A percentile compares a stretch with the other conserved stretches of the same genome.
These are phyloP conservation scores for Drosophila colorata DNA, from an alignment of 2,888 invertebrate species.

Conservation along the genomic window DNA sequence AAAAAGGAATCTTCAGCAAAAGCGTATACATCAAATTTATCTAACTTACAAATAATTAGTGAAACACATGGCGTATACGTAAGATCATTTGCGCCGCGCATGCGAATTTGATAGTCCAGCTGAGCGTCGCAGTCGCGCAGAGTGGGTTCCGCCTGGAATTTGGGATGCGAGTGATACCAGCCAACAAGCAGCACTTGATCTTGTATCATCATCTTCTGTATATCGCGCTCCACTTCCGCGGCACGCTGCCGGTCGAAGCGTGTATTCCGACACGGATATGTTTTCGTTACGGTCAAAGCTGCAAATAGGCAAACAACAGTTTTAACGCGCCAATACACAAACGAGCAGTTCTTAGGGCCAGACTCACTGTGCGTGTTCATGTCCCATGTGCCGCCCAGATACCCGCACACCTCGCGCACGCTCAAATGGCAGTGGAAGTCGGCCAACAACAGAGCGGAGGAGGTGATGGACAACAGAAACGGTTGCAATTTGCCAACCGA, in stretches of 20 bases:
- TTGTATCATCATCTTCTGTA: conserved; percentile 93
- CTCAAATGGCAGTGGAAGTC: conserved; percentile 97
- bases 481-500: conserved; percentile 96
- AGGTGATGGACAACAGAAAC: conserved; percentile 94
- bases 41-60: conserved; percentile 93
- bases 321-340: background rate
- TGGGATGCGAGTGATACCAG: conserved; percentile 98
- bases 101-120: conserved; percentile 96
- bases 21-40: background rate
- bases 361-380: conserved; percentile 95
- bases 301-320: conserved; percentile 59
- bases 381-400: conserved; percentile 98
- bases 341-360: conserved; percentile 30
- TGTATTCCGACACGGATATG: conserved; percentile 94
- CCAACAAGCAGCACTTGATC: conserved; percentile 93
- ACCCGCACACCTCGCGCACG: conserved; percentile 98
- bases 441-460: conserved; percentile 94
- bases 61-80: conserved; percentile 97
- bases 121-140: conserved; percentile 96
- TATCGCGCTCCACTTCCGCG: conserved; percentile 91
- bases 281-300: conserved; percentile 94
- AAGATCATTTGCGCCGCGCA: conserved; percentile 96
- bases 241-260: conserved; percentile 92
- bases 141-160: conserved; percentile 94
- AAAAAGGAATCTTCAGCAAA: background rate